Conservation (phyloP, 2,888 invertebrate species). For the Seira musarum region DNA sequence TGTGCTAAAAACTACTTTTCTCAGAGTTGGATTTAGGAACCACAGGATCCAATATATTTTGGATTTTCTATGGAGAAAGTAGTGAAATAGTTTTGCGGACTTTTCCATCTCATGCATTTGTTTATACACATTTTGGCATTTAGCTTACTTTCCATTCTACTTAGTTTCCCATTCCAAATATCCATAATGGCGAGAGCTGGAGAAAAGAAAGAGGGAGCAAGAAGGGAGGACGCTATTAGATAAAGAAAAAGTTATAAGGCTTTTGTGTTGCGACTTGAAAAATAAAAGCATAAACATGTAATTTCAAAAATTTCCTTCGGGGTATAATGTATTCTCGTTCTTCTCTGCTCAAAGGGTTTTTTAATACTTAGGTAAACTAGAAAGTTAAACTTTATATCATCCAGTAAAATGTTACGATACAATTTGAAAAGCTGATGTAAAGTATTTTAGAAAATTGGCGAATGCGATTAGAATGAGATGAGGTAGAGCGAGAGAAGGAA, state of each 20-base stretch:
- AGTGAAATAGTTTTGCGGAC: conserved; percentile 3
- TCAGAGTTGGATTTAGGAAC: conserved; percentile 33
- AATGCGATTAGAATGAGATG: too few relatives aligned
- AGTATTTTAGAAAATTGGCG: too few relatives aligned
- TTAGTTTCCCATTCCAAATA: not conserved
- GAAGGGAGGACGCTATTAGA: not conserved
- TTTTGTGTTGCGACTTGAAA: conserved; percentile 1
- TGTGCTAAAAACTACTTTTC: conserved; percentile 7
- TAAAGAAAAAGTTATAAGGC: not conserved
- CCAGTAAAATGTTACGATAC: too few relatives aligned
- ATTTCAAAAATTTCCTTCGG: not conserved
- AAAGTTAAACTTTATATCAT: too few relatives aligned
- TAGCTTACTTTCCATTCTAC: not conserved
- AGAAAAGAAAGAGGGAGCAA: too few relatives aligned
- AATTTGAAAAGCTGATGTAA: too few relatives aligned
- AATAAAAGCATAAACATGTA: conserved; percentile 3
- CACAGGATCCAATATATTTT: conserved; percentile 44
- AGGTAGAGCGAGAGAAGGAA: too few relatives aligned
- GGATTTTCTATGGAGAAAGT: conserved; percentile 24
- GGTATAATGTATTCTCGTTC: not conserved
- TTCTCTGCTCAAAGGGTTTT: not conserved
- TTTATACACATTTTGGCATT: conserved; percentile 1
- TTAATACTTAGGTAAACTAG: not conserved
- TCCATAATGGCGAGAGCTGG: not conserved
- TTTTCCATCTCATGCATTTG: not conserved